These are phyloP conservation scores for Creontiades dilutus DNA, from an alignment of 2,888 invertebrate genomes.

Conservation along the genomic window DNA sequence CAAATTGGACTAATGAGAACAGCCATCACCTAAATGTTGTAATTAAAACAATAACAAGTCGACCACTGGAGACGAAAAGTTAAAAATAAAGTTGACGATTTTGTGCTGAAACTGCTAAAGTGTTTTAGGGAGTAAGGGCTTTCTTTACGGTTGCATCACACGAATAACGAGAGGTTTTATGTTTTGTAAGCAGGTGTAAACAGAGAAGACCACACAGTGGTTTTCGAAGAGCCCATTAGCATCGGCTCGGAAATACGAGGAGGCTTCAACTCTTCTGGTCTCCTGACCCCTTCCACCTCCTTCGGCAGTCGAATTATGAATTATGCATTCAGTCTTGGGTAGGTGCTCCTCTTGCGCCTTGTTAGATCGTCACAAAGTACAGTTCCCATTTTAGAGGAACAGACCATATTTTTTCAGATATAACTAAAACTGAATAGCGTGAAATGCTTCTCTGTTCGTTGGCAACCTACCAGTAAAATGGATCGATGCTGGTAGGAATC, in stretches of 20 bases:
- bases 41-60: too few species aligned
- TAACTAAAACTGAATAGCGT: too few species aligned
- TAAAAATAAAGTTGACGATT: too few species aligned
- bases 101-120: too few species aligned
- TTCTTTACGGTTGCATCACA: slow-evolving; percentile 66
- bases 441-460: too few species aligned
- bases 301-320: slow-evolving; percentile 63
- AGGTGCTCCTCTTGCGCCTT: slow-evolving; percentile 42
- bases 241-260: slow-evolving; percentile 70
- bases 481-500: too few species aligned
- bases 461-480: too few species aligned
- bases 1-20: too few species aligned
- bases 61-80: too few species aligned
- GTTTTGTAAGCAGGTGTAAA: slow-evolving; percentile 71
- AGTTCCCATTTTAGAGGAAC: not conserved
- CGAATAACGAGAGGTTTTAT: slow-evolving; percentile 65
- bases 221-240: slow-evolving; percentile 68
- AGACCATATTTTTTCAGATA: not conserved
- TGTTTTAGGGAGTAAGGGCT: not conserved
- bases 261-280: slow-evolving; percentile 26
- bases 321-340: slow-evolving; percentile 60
- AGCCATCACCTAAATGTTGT: too few species aligned
- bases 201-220: slow-evolving; percentile 67
- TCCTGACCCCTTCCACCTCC: slow-evolving; percentile 6
- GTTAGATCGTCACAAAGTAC: slow-evolving; percentile 56